phyloP scores from a whole-genome alignment of 2,888 invertebrate genomes.

The Crematogaster levior region DNA sequence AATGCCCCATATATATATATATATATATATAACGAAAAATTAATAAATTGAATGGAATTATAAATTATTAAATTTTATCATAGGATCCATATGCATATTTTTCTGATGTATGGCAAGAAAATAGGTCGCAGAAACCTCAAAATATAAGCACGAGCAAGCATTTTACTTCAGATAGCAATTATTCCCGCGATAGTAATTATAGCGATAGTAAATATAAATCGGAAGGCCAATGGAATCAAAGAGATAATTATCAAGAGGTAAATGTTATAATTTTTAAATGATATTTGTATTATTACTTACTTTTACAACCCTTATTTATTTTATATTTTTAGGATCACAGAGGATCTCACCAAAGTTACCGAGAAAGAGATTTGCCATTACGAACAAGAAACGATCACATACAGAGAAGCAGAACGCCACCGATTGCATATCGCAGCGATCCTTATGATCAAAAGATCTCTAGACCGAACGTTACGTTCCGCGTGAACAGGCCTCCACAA shows the following conservation, averaged over 20 bases:
- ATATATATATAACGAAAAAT: too few species aligned
- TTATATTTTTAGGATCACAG: slow-evolving; percentile 74
- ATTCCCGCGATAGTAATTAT: slow-evolving; percentile 78
- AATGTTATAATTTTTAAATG: slow-evolving; percentile 20
- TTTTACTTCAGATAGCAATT: slow-evolving; percentile 78
- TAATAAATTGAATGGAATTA: not conserved
- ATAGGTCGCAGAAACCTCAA: slow-evolving; percentile 78
- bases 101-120: slow-evolving; percentile 84
- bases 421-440: slow-evolving; percentile 74
- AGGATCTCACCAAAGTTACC: slow-evolving; percentile 76
- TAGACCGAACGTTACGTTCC: slow-evolving; percentile 64
- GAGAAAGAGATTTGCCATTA: slow-evolving; percentile 78
- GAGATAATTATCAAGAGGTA: slow-evolving; percentile 81
- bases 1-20: too few species aligned
- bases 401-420: slow-evolving; percentile 71
- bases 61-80: slow-evolving; percentile 43
- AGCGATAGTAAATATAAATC: slow-evolving; percentile 80
- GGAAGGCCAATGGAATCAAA: slow-evolving; percentile 79
- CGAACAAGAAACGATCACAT: slow-evolving; percentile 75
- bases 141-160: slow-evolving; percentile 72
- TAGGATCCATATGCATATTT: slow-evolving; percentile 84
- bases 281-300: not conserved
- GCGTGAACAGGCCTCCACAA: slow-evolving; percentile 62
- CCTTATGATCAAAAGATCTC: slow-evolving; percentile 74
- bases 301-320: not conserved